These are phyloP conservation scores for Euschistus heros DNA, from an alignment of 1,140 invertebrate genomes.

Conservation along the genomic window DNA sequence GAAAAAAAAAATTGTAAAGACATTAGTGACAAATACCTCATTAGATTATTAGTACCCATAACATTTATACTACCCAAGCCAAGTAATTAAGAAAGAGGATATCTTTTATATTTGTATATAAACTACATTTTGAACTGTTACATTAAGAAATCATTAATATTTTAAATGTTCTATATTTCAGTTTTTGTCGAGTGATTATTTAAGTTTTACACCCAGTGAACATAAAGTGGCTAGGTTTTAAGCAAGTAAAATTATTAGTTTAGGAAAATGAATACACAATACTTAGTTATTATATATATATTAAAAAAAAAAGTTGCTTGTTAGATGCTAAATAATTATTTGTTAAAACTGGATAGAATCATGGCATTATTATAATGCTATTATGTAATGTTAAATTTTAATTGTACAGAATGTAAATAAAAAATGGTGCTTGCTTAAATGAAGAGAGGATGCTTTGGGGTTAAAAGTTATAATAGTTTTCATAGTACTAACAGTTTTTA, in stretches of 20 bases:
- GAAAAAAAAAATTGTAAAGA: slow-evolving; percentile 13
- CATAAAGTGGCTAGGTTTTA: slow-evolving; percentile 6
- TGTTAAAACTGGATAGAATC: slow-evolving; percentile 4
- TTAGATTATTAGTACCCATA: slow-evolving; percentile 4
- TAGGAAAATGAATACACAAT: slow-evolving; percentile 4
- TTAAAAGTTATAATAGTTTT: slow-evolving; percentile 18
- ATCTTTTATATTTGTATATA: slow-evolving; percentile 14
- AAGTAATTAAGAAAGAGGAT: slow-evolving; percentile 15
- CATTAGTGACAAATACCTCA: slow-evolving; percentile 14
- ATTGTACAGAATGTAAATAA: slow-evolving; percentile 22
- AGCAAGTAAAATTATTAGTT: slow-evolving; percentile 5
- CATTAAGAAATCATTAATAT: slow-evolving; percentile 14
- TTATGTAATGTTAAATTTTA: slow-evolving; percentile 12
- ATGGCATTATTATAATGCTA: background rate
- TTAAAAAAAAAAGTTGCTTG: slow-evolving; percentile 5
- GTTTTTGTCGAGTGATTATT: slow-evolving; percentile 5
- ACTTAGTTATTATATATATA: slow-evolving; percentile 2
- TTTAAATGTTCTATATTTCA: slow-evolving; percentile 7
- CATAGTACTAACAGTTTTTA: slow-evolving; percentile 15
- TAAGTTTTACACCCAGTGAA: background rate
- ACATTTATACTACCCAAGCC: slow-evolving; percentile 11
- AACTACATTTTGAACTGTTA: slow-evolving; percentile 9
- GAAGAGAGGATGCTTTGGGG: slow-evolving; percentile 18
- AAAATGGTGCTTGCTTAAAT: slow-evolving; percentile 21
- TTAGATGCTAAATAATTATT: slow-evolving; percentile 10